Base-by-base conservation (phyloP, 2,113 vertebrate species). In the Neolamprologus fasciatus region DNA sequence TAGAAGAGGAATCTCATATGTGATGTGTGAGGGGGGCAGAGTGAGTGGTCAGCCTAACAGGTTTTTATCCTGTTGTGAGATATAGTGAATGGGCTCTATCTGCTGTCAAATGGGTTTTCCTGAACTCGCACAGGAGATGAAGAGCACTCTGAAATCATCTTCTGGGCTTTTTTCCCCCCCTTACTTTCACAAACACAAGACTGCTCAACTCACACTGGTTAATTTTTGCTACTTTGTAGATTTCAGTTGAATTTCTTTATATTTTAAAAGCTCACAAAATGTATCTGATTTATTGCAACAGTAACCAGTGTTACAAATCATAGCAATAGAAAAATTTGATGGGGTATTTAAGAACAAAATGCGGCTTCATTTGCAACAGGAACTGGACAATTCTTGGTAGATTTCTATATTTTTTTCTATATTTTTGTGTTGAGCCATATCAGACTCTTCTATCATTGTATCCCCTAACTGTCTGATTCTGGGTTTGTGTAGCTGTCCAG, bases 71-170 rank as follows among this genome's bases (percentile, higher is more conserved):
- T 89, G 82, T 85, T 84, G 88, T 61, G 8, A 90, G 88, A 94
- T 92, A 90, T 89, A 85, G 92, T 94, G 92, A 93, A 91, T 93
- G 51, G 40, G 85, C 84, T 89, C 90, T 92, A 85, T 92, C 91
- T 94, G 86, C 87, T 93, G 93, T 94, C 93, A 93, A 94, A 92
- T 92, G 92, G 85, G 84, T 92, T 93, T 51, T 91, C 84, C 90
- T 87, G 82, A 91, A 88, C 82, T 95, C 87, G 85, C 51, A n/a
- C 89, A 82, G 89, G 91, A 91, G 86, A 83, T 68, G 81, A 85
- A 82, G 78, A 90, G 71, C 85, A 63, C 86, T 26, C 51, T 82
- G 87, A 90, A 91, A 91, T 91, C 31, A 84, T 85, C 82, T 47
- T 80, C 33, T 35, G 45, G 40, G 7, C 55, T 61, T 2, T 45